phyloP scores from a whole-genome alignment of 64 coral and sea anemone genomes.

The Stichodactyla helianthus region DNA sequence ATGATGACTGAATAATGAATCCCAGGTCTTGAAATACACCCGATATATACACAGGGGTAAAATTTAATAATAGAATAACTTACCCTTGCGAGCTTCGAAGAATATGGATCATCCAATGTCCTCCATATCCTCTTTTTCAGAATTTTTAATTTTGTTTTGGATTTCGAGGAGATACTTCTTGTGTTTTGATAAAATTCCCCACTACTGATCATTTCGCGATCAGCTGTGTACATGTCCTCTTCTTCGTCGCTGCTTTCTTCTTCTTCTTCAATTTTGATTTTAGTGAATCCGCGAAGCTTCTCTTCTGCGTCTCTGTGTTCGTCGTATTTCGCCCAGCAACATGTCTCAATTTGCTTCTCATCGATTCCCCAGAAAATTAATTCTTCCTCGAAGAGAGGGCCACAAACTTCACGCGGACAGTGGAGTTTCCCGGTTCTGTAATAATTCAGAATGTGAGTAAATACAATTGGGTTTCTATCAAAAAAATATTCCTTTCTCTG shows the following conservation, averaged over 20 bases:
- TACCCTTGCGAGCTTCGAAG: slow-evolving; percentile 78
- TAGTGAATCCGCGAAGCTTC: slow-evolving; percentile 76
- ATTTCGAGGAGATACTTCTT: slow-evolving; percentile 21
- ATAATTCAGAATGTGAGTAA: slow-evolving; percentile 88
- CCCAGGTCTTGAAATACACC: neutral
- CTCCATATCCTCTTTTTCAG: slow-evolving; percentile 82
- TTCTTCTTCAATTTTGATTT: slow-evolving; percentile 67
- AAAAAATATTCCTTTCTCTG: slow-evolving; percentile 92
- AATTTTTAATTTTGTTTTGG: slow-evolving; percentile 34
- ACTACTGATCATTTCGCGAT: slow-evolving; percentile 69
- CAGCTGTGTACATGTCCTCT: slow-evolving; percentile 27
- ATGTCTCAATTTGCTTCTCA: slow-evolving; percentile 88
- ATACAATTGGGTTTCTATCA: slow-evolving; percentile 79
- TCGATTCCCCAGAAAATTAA: slow-evolving; percentile 86
- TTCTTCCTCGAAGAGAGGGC: slow-evolving; percentile 87
- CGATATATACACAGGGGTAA: neutral
- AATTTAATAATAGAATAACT: slow-evolving; percentile 4
- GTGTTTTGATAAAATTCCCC: slow-evolving; percentile 55
- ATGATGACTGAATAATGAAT: neutral
- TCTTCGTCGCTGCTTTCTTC: slow-evolving; percentile 40
- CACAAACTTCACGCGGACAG: slow-evolving; percentile 87
- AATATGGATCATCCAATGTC: slow-evolving; percentile 76
- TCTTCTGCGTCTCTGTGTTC: slow-evolving; percentile 90
- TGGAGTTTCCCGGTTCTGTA: slow-evolving; percentile 90
- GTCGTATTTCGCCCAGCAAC: slow-evolving; percentile 96